These are phyloP conservation scores for Thamnophis elegans DNA, from an alignment of 2,797 vertebrate genomes.

Conservation along the genomic window DNA sequence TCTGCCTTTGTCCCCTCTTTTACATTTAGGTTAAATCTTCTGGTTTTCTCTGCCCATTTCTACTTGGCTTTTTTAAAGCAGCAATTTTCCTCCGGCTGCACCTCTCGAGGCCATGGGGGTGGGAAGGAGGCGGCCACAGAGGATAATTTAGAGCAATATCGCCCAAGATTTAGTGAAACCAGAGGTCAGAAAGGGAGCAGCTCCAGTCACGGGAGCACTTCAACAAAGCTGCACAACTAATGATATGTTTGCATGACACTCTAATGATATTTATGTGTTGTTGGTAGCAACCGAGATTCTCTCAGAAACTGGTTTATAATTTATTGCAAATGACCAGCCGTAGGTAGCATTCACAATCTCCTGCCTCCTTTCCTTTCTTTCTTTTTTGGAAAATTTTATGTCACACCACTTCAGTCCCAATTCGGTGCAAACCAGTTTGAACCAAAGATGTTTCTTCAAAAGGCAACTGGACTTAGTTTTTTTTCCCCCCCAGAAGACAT, in stretches of 20 bases:
- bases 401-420: background rate
- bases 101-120: background rate
- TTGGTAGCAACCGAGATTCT: background rate
- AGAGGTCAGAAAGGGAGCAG: background rate
- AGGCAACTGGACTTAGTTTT: background rate
- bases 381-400: background rate
- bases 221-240: background rate
- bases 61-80: background rate
- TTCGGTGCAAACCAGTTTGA: background rate
- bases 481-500: rapidly evolving
- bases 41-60: background rate
- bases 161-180: background rate
- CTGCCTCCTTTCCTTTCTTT: background rate
- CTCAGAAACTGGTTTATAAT: background rate
- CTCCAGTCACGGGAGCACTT: background rate
- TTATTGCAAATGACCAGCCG: background rate
- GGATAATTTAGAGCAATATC: background rate
- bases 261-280: background rate
- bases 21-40: constrained; percentile 32
- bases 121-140: background rate
- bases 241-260: background rate
- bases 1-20: constrained; percentile 11
- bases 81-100: constrained; percentile 12
- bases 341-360: background rate
- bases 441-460: background rate